Evolutionary conservation across 2,113 vertebrate genomes (phyloP), one percentile per base, ranked within the genome.

Genomic region (Zootoca vivipara): DNA sequence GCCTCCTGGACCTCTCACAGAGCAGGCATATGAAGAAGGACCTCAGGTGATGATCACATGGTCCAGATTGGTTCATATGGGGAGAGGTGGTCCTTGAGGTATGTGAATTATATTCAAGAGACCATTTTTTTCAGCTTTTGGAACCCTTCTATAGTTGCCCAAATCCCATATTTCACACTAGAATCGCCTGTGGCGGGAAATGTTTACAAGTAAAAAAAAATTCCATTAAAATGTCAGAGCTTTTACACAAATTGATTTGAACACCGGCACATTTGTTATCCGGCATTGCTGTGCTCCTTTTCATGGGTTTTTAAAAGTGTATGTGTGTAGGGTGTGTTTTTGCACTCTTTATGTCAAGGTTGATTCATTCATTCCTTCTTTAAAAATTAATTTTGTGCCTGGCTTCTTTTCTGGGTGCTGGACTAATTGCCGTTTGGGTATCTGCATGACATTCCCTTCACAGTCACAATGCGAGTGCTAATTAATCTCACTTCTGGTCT

Each of bases 401-500:
- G 89, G 79, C 65, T 67, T 69, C 89, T 91, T 94, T 95, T 94
- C 83, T 90, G 89, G 1, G n/a, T 89, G 90, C 92, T 89, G 67
- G 75, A 89, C 91, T 96, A 96, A 97, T 97, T 96, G 92, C 92
- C 85, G 94, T 93, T 87, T 82, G 86, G 91, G 89, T 96, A 96
- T 94, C 95, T 95, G 92, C 92, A 93, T 95, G 93, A 89, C 95
- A 94, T 91, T 95, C 92, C 90, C 84, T 91, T 88, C 40, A 83
- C n/a, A 77, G 67, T 89, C 89, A 93, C 94, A 96, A 88, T 94
- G 78, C 26, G 7, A 77, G 86, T 94, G 85, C 95, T 96, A 96
- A 97, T 96, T 97, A 97, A 96, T 96, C 90, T 96, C 87, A 18
- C 89, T 86, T 67, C 92, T 82, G 80, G 96, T 96, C 95, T 96